A percentile compares a stretch with the other conserved stretches of the same genome.
phyloP scores from a whole-genome alignment of 2,888 invertebrate genomes.

The Anagyrus pseudococci region DNA sequence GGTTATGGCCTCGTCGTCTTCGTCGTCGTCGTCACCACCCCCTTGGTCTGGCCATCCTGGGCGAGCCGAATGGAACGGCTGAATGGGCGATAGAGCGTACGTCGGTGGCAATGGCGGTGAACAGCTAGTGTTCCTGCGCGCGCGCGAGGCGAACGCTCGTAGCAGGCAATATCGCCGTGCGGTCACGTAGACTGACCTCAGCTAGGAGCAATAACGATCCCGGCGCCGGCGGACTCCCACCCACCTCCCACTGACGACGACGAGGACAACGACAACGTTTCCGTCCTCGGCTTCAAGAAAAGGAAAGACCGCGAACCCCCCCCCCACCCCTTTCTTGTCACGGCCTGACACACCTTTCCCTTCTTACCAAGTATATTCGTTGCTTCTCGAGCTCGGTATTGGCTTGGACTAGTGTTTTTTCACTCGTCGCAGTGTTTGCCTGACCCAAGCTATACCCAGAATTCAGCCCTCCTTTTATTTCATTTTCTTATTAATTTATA shows the following conservation, averaged over 20 bases:
- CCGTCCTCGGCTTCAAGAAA: neutral
- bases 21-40: constrained; percentile 26
- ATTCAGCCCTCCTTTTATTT: too few relatives aligned
- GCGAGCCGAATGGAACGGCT: constrained; percentile 2
- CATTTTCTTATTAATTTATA: too few relatives aligned
- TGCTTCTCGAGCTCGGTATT: too few relatives aligned
- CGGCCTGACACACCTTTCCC: too few relatives aligned
- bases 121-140: neutral
- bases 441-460: too few relatives aligned
- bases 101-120: neutral
- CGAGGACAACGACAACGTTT: neutral
- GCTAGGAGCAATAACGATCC: constrained; percentile 58
- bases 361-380: too few relatives aligned
- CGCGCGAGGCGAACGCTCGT: neutral
- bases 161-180: constrained; percentile 54
- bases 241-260: constrained; percentile 10
- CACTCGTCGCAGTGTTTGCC: too few relatives aligned
- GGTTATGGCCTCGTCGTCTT: constrained; percentile 45
- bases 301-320: neutral
- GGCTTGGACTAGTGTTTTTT: too few relatives aligned
- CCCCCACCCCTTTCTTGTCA: neutral
- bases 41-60: too few relatives aligned
- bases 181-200: constrained; percentile 62
- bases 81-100: constrained; percentile 25
- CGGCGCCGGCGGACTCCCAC: constrained; percentile 9